Evolutionary conservation across 2,113 vertebrate genomes (phyloP), one percentile per base, ranked within the genome.

Genomic region (Pelusios castaneus): DNA sequence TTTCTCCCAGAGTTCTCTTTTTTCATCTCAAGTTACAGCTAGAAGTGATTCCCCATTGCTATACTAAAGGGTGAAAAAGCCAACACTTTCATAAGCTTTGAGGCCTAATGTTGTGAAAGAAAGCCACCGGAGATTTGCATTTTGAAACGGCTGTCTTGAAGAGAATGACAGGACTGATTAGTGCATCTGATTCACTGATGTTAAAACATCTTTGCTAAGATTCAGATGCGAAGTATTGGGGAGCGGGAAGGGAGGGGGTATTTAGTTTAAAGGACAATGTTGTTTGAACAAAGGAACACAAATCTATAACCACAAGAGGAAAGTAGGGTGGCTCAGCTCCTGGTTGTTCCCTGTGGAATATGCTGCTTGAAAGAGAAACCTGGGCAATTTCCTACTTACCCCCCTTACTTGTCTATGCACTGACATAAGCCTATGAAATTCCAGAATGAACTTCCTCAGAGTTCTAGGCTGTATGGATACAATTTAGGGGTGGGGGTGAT

Each of bases 11-110:
- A 63, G n/a, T 4, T 31, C 88, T 63, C 55, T 38, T 45, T 27
- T 34, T 63, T 77, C 51, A 52, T 76, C 41, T 92, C 0, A 0
- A 93, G 14, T 94, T 90, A 91, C 87, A 94, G 87, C 88, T 58
- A 38, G 70, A 78, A 83, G 60, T 19, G 21, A 38, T 91, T 75
- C 92, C 60, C 56, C 87, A 58, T 84, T 10, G 25, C 84, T 55
- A 51, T 41, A 10, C 63, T 89, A 67, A 75, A 78, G 51, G 56
- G 47, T 29, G 80, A 63, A 91, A 89, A 92, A 24, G 21, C 67
- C 14, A 22, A 34, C 0, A 0, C 60, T 82, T 38, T 11, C 11
- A n/a, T 84, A 80, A 84, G 19, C 75, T 75, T 54, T 54, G 29
- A 90, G 83, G 34, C 31, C 45, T 85, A 1, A n/a, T 38, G 29